Percentiles rank a stretch among this genome's conserved stretches.
Conservation (phyloP, 2,888 invertebrate species). For the Synergus gifuensis region DNA sequence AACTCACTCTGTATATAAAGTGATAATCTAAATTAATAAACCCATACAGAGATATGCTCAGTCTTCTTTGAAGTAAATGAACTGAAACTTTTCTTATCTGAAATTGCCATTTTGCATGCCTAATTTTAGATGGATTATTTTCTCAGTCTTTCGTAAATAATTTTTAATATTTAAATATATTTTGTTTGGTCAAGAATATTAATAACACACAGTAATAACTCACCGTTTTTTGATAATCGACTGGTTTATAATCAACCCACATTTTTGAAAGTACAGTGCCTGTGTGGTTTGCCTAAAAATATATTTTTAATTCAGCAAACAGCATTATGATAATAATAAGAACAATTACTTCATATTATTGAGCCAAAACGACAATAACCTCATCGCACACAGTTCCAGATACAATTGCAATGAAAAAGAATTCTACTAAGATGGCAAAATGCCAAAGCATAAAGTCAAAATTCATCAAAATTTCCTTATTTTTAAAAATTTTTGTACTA, state of each 20-base stretch:
- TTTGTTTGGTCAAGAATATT: too few species aligned
- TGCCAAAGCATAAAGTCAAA: background rate
- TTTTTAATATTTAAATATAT: too few species aligned
- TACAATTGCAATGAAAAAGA: background rate
- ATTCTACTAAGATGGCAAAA: background rate
- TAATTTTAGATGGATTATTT: too few species aligned
- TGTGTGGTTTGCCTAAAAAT: conserved; percentile 26
- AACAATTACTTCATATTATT: too few species aligned
- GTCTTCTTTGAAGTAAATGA: background rate
- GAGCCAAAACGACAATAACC: background rate
- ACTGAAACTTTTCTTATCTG: conserved; percentile 8
- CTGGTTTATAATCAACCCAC: conserved; percentile 10
- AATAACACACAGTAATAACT: background rate
- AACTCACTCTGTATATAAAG: conserved; percentile 10
- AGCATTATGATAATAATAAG: too few species aligned
- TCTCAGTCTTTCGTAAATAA: too few species aligned
- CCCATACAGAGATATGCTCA: conserved; percentile 25
- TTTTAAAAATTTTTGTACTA: too few species aligned
- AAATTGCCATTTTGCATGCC: background rate
- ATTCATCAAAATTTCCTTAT: background rate
- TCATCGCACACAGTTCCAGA: background rate
- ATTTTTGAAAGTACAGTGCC: conserved; percentile 21
- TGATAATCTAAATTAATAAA: conserved; percentile 19
- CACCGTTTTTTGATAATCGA: conserved; percentile 4
- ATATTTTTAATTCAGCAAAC: background rate